Conservation (phyloP, 2,113 vertebrate species). For the Micromys minutus region DNA sequence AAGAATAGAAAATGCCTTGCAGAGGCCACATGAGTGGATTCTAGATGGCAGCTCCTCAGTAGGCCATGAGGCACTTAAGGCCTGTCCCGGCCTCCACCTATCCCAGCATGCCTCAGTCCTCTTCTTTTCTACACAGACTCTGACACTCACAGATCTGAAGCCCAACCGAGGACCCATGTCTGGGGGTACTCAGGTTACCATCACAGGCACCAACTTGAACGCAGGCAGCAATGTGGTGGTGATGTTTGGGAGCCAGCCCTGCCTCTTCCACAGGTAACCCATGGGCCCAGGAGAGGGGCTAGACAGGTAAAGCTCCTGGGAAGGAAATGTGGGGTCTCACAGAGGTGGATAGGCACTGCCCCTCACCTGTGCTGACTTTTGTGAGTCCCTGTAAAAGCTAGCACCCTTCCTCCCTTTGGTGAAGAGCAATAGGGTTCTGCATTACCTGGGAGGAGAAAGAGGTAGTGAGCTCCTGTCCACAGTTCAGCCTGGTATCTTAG, state of each 20-base stretch:
- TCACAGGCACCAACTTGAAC: constrained; percentile 95
- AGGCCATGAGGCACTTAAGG: neutral
- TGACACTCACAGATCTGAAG: constrained; percentile 91
- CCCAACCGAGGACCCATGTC: constrained; percentile 94
- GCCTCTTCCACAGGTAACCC: constrained; percentile 93
- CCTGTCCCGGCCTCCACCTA: neutral
- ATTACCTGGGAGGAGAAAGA: neutral
- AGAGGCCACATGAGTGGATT: neutral
- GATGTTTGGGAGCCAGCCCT: constrained; percentile 94
- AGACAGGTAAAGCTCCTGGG: neutral
- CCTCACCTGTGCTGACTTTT: neutral
- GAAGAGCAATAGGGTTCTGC: neutral
- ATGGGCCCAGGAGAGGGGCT: neutral
- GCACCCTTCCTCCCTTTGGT: neutral
- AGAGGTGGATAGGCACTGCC: neutral
- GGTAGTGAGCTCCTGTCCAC: too few relatives aligned
- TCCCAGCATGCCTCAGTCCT: neutral
- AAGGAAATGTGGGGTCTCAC: accelerated
- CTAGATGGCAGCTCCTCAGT: neutral
- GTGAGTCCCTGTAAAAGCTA: neutral
- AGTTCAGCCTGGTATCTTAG: neutral
- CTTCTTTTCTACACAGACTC: constrained; percentile 85
- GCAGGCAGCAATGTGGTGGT: constrained; percentile 96
- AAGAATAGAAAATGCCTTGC: neutral
- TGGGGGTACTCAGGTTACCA: constrained; percentile 96